Evolutionary conservation across 2,797 vertebrate genomes (phyloP), one percentile per base, ranked within the genome.

Genomic region (Anomalospiza imberbis): DNA sequence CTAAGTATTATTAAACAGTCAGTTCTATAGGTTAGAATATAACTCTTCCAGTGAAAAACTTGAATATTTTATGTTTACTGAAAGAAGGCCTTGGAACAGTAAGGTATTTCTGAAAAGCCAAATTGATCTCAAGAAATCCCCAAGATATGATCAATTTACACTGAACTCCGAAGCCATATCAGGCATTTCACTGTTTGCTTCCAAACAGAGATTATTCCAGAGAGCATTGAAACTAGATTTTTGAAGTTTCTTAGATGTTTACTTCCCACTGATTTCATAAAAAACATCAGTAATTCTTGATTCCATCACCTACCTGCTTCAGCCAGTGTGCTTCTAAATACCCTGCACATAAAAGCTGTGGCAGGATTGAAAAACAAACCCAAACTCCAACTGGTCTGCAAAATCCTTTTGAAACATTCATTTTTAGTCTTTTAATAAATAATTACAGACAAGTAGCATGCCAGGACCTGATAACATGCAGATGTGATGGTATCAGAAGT

Each of bases 381-480:
- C 2, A 13, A 84, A 85, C 26, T 75, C 66, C 70, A 86, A 48
- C 45, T 1, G 6, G 36, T 88, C 66, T 76, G 62, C 32, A 93
- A 90, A 86, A 79, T 62, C 74, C 67, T 90, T 93, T 91, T 71
- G 63, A 94, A 94, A 93, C 50, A 40, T 91, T 72, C 8, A 66
- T 85, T 96, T 90, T 86, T 47, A 31, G 20, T 79, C 34, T 90
- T 95, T 85, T 86, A 88, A 90, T 88, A 66, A 93, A 88, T 83
- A 89, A 85, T 88, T 93, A 57, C 45, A 91, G 72, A 88, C 92
- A 91, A 78, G 25, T 45, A 82, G n/a, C 61, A 63, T 76, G 50
- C 63, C 85, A 87, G 92, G 91, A 71, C 70, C 53, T 58, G 74
- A 79, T 84, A 92, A 91, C 67, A 70, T 88, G 55, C 45, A 63